A percentile compares a stretch with the other conserved stretches of the same genome.
phyloP scores from a whole-genome alignment of 2,113 vertebrate species.

The Cacatua alba region DNA sequence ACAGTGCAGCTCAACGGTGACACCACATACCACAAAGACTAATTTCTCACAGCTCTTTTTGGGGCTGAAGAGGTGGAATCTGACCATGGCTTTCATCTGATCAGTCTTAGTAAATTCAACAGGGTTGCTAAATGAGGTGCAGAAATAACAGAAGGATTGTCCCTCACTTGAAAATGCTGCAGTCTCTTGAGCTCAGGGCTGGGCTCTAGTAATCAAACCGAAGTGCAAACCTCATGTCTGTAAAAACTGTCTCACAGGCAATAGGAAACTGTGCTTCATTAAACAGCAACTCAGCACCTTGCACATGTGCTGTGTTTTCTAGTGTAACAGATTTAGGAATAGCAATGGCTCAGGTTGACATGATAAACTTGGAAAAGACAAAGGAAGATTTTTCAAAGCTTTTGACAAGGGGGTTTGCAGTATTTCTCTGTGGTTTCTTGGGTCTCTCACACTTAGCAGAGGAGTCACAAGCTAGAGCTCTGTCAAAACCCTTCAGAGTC shows the following conservation, averaged over 20 bases:
- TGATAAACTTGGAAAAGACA: not conserved
- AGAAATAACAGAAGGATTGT: not conserved
- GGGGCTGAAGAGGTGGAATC: not conserved
- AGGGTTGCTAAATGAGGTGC: not conserved
- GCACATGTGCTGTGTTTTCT: not conserved
- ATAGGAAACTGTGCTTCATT: conserved; percentile 33
- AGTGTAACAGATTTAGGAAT: not conserved
- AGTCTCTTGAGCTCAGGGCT: not conserved
- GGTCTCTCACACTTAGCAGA: not conserved
- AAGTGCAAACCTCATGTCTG: conserved; percentile 1
- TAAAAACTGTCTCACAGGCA: conserved; percentile 3
- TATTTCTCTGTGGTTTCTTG: not conserved
- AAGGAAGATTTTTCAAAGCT: conserved; percentile 24
- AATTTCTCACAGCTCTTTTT: not conserved
- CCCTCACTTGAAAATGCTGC: not conserved
- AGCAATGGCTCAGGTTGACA: not conserved
- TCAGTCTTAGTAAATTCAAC: not conserved
- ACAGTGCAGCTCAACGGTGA: conserved; percentile 21
- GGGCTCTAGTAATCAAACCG: not conserved
- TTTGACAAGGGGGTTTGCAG: conserved; percentile 6
- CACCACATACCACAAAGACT: not conserved
- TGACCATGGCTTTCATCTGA: not conserved
- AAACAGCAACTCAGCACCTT: conserved; percentile 15
- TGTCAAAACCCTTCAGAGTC: not conserved
- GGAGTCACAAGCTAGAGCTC: not conserved